Evolutionary conservation across 2,797 vertebrate species (phyloP).

Genomic region (Sebastes baramenuke): DNA sequence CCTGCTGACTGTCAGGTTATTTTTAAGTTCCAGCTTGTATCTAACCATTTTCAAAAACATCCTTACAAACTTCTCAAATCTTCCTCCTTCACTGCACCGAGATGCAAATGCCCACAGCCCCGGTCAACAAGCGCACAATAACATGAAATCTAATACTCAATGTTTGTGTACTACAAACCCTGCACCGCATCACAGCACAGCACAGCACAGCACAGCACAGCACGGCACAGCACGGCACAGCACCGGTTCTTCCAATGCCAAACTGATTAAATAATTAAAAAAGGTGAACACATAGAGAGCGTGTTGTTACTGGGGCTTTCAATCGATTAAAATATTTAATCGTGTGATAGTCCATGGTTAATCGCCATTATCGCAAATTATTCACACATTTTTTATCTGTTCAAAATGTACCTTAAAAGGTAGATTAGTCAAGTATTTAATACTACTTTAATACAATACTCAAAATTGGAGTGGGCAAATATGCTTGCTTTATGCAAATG

Average conservation of each 20-base stretch:
- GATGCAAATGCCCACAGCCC: neutral
- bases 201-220: neutral
- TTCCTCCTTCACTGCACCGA: neutral
- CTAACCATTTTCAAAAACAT: slow-evolving; percentile 10
- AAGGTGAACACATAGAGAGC: neutral
- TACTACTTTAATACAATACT: too few relatives aligned
- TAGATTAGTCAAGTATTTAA: too few relatives aligned
- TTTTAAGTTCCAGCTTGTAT: neutral
- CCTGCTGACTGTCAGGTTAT: neutral
- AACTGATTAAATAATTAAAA: slow-evolving; percentile 35
- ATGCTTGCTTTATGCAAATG: too few relatives aligned
- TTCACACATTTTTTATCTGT: too few relatives aligned
- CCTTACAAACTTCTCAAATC: rapidly evolving
- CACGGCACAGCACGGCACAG: neutral
- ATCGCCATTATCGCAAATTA: too few relatives aligned
- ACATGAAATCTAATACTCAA: neutral
- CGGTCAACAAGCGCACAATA: neutral
- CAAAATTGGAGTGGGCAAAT: too few relatives aligned
- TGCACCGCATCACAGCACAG: neutral
- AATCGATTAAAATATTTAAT: too few relatives aligned
- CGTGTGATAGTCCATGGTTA: too few relatives aligned
- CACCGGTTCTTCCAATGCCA: neutral
- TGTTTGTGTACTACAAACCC: neutral
- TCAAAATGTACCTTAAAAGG: too few relatives aligned
- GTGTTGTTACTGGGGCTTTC: neutral